A percentile compares a stretch with the other conserved stretches of the same genome.
phyloP scores from a whole-genome alignment of 2,888 invertebrate genomes.

The Heteromurus nitidus region DNA sequence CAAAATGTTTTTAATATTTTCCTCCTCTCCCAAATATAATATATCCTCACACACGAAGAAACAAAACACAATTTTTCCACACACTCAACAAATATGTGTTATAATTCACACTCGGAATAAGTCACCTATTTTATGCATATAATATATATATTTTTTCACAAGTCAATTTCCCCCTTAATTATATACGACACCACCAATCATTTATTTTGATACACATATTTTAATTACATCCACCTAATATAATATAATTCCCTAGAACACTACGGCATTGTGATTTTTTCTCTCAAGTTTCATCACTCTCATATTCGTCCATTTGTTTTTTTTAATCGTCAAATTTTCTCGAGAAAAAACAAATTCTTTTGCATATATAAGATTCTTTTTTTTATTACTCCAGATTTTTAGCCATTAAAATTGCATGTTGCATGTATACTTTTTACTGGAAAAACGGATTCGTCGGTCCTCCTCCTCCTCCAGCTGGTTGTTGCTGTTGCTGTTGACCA shows the following conservation, averaged over 20 bases:
- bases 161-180: too few species aligned
- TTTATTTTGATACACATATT: too few species aligned
- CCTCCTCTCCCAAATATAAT: too few species aligned
- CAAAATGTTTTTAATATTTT: too few species aligned
- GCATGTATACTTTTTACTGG: slow-evolving; percentile 19
- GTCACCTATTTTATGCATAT: too few species aligned
- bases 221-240: too few species aligned
- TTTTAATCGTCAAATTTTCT: not conserved
- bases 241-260: slow-evolving; percentile 35
- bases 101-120: too few species aligned
- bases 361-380: not conserved
- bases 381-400: not conserved
- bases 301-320: not conserved
- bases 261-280: slow-evolving; percentile 8
- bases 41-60: too few species aligned
- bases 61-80: too few species aligned
- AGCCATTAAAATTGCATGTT: not conserved
- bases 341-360: not conserved
- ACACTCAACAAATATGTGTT: too few species aligned
- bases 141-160: too few species aligned
- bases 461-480: slow-evolving; percentile 1
- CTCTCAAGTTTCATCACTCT: not conserved
- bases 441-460: slow-evolving; percentile 38
- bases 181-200: too few species aligned
- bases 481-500: not conserved